phyloP scores from a whole-genome alignment of 2,113 vertebrate genomes.

The Cepphus grylle region DNA sequence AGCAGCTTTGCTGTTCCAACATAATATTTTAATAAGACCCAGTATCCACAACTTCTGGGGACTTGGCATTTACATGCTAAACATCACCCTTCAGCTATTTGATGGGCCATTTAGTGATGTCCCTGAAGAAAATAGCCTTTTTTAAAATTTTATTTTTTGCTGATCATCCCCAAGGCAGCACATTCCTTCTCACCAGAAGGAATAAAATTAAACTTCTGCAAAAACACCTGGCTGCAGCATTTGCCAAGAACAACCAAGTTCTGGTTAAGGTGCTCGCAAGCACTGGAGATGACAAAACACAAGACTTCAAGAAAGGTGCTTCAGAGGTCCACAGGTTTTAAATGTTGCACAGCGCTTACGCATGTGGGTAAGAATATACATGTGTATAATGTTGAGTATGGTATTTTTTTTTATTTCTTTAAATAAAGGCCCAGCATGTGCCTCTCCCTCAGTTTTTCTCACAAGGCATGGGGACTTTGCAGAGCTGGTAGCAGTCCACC shows the following conservation, averaged over 20 bases:
- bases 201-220: not conserved
- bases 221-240: not conserved
- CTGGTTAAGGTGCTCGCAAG: not conserved
- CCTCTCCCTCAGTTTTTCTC: not conserved
- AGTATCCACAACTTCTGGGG: not conserved
- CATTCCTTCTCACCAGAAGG: not conserved
- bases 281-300: not conserved
- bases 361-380: not conserved
- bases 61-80: not conserved
- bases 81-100: not conserved
- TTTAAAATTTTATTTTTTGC: not conserved
- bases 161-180: not conserved
- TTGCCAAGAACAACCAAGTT: not conserved
- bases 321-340: not conserved
- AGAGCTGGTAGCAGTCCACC: not conserved
- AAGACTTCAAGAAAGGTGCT: not conserved
- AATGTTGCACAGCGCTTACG: not conserved
- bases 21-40: not conserved
- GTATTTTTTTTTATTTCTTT: not conserved
- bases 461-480: not conserved
- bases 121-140: not conserved
- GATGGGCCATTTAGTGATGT: not conserved
- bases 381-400: rapidly evolving
- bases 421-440: not conserved
- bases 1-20: not conserved